Percentiles rank a stretch among this genome's conserved stretches.
Evolutionary conservation across 2,113 vertebrate species (phyloP).

Genomic region (Sceloporus tristichus): DNA sequence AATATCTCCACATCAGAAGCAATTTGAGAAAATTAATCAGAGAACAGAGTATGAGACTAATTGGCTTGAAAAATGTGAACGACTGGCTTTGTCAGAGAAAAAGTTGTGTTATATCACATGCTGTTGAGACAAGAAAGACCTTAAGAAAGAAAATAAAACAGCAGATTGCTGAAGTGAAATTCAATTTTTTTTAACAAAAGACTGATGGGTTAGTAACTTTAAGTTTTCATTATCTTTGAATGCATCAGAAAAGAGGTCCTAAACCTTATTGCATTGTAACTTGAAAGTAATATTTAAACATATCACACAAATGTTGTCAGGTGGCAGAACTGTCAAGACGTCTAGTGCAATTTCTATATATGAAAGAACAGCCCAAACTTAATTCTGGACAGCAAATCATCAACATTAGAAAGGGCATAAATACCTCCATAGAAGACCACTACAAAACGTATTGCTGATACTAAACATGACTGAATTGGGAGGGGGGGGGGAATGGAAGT

Average conservation of each 20-base stretch:
- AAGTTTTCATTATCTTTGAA: background rate
- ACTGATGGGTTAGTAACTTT: background rate
- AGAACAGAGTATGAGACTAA: background rate
- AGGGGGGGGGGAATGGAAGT: no score
- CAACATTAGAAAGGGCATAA: no score
- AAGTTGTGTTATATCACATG: background rate
- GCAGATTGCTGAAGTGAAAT: background rate
- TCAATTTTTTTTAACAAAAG: background rate
- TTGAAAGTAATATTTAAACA: no score
- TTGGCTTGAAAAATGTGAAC: background rate
- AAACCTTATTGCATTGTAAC: no score
- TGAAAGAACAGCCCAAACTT: no score
- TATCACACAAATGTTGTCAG: background rate
- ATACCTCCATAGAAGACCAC: no score
- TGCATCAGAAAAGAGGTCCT: background rate
- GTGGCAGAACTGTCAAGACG: background rate
- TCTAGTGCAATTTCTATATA: no score
- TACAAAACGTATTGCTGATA: no score
- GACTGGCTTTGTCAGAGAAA: background rate
- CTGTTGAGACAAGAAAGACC: background rate
- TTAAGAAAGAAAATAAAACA: background rate
- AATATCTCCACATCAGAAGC: background rate
- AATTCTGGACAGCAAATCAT: no score
- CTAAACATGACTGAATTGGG: no score
- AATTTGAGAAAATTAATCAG: background rate